Base-by-base conservation (phyloP, 2,888 invertebrate species). In the Nymphalis polychloros region DNA sequence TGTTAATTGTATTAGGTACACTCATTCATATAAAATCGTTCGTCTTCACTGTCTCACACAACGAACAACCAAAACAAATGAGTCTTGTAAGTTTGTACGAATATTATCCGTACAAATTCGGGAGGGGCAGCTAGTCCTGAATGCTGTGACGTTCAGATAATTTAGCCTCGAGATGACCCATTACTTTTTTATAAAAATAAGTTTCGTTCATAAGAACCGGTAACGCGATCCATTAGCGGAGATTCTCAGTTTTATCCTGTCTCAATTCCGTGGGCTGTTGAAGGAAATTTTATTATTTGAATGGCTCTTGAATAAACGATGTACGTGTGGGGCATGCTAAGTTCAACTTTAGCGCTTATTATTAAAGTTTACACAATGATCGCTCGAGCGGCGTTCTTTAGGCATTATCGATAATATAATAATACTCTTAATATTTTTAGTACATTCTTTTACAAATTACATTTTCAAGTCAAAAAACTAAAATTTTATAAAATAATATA, bases 261-360 rank as follows among this genome's bases (percentile, higher is more conserved):
- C 59, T 46, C 63, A 63, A 59, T 68, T 27, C 20, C 13, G 52
- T 35, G 16, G 52, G 62, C 64, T 63, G 70, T 65, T 63, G 59
- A 77, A 72, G 73, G 74, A 77, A 76, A 77, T 78, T 78, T 68
- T 64, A 70, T 69, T 69, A 73, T 69, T 72, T 67, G 63, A 73
- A 73, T 72, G 72, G 68, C 67, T 64, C 69, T 63, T 72, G 63
- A 72, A 69, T 67, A 70, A 72, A 63, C 68, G 61, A 72, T 62
- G 65, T 66, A 71, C 66, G 68, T 67, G 71, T 70, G 49, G 52
- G 63, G 63, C 65, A 69, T 69, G 59, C 49, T 63, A 55, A 63
- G 63, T 50, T 64, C 63, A 69, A 69, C 61, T 61, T 52, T 35
- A 57, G 46, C 35, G 63, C 67, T 73, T 63, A 71, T 71, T 73